Evolutionary conservation across 2,113 vertebrate species (phyloP).

Genomic region (Chaenogobius annularis): DNA sequence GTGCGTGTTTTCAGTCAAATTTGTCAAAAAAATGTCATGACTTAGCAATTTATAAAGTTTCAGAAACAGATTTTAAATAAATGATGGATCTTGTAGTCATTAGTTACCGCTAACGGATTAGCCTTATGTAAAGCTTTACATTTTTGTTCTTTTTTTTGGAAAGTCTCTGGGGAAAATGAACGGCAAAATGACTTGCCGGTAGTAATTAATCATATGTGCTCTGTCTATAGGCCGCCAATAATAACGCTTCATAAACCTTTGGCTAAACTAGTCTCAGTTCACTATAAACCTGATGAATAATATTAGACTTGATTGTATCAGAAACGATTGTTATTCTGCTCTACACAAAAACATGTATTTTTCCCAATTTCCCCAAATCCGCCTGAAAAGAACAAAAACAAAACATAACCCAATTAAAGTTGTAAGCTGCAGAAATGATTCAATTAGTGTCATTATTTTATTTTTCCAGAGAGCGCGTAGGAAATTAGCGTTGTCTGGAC

Average conservation of each 20-base stretch:
- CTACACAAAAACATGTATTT: conserved; percentile 1
- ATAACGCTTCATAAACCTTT: neutral
- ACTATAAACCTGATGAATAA: neutral
- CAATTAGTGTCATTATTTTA: conserved; percentile 2
- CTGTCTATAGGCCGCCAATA: neutral
- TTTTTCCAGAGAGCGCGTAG: neutral
- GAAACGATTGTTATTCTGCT: neutral
- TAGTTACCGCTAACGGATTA: no score
- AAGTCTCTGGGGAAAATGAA: no score
- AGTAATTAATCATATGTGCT: no score
- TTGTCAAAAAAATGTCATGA: no score
- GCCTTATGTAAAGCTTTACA: no score
- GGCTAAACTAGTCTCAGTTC: neutral
- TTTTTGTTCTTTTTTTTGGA: no score
- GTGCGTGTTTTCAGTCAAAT: no score
- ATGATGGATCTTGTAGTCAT: no score
- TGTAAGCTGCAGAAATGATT: neutral
- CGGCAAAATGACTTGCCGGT: no score
- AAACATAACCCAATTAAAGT: neutral
- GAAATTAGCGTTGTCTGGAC: neutral
- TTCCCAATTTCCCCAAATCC: neutral
- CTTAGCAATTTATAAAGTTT: no score
- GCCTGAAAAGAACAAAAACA: conserved; percentile 6
- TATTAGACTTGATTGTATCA: neutral
- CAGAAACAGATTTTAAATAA: no score